A percentile compares a stretch with the other conserved stretches of the same genome.
These are phyloP conservation scores for Tanaodytes sp. DNA, from an alignment of 2,888 invertebrate species.

Conservation along the genomic window DNA sequence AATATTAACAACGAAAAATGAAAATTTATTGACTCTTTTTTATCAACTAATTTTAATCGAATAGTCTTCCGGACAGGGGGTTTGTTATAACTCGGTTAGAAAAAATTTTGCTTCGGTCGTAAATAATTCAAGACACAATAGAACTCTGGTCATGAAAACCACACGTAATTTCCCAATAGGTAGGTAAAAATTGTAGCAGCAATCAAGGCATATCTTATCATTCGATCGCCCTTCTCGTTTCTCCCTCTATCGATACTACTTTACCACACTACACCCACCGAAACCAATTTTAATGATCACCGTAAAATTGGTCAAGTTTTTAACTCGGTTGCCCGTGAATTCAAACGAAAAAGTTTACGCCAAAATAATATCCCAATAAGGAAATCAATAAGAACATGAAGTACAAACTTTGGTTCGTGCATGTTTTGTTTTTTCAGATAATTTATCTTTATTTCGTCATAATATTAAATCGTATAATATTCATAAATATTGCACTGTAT, in stretches of 20 bases:
- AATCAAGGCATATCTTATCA: constrained; percentile 59
- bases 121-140: no score
- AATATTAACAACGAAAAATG: no score
- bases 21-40: constrained; percentile 3
- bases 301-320: constrained; percentile 51
- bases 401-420: no score
- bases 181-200: constrained; percentile 36
- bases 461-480: no score
- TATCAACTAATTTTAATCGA: no score
- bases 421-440: no score
- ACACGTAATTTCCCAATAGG: constrained; percentile 16
- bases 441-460: no score
- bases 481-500: no score
- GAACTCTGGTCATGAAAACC: no score
- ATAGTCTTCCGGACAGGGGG: no score
- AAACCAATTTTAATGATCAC: constrained; percentile 57
- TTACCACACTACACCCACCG: constrained; percentile 49
- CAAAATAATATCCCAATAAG: constrained; percentile 40
- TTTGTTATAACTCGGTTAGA: no score
- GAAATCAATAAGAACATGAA: constrained; percentile 48
- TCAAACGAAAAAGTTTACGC: constrained; percentile 36
- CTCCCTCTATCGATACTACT: constrained; percentile 54
- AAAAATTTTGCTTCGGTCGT: no score
- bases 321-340: constrained; percentile 46
- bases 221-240: constrained; percentile 50